Percentiles rank a stretch among this genome's conserved stretches.
These are phyloP conservation scores for Mugil cephalus DNA, from an alignment of 2,113 vertebrate genomes.

Conservation along the genomic window DNA sequence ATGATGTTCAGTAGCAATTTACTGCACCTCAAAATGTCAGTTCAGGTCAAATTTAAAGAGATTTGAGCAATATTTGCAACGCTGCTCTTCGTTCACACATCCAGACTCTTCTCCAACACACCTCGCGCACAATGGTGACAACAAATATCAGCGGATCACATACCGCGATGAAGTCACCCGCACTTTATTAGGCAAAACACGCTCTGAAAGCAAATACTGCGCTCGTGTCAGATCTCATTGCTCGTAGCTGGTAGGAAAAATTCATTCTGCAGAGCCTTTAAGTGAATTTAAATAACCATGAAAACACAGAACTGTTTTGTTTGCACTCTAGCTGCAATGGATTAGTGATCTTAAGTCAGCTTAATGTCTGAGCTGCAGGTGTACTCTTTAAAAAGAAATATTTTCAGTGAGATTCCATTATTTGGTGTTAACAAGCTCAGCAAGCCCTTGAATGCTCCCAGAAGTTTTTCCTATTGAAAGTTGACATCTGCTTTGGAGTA, in stretches of 20 bases:
- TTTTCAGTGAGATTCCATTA: conserved; percentile 18
- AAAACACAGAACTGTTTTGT: background rate
- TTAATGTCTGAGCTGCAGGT: conserved; percentile 41
- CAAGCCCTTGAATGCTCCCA: background rate
- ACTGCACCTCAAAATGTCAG: background rate
- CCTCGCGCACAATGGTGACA: background rate
- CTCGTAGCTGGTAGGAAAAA: background rate
- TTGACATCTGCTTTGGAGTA: conserved; percentile 6
- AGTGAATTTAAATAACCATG: background rate
- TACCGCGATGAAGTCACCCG: background rate
- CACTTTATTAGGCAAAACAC: background rate
- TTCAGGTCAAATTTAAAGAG: background rate
- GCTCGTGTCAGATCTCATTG: background rate
- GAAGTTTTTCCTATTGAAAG: conserved; percentile 19
- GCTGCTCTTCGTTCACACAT: background rate
- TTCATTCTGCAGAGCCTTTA: background rate
- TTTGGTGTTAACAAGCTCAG: conserved; percentile 43
- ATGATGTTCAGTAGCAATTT: background rate
- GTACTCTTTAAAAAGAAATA: conserved; percentile 25
- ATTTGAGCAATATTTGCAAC: background rate
- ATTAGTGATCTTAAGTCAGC: background rate
- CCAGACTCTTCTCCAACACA: background rate
- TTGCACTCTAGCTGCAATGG: background rate
- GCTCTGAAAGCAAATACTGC: background rate
- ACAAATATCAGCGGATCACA: too few relatives aligned